Base-by-base conservation (phyloP, 2,797 vertebrate genomes). In the Meda fulgida region DNA sequence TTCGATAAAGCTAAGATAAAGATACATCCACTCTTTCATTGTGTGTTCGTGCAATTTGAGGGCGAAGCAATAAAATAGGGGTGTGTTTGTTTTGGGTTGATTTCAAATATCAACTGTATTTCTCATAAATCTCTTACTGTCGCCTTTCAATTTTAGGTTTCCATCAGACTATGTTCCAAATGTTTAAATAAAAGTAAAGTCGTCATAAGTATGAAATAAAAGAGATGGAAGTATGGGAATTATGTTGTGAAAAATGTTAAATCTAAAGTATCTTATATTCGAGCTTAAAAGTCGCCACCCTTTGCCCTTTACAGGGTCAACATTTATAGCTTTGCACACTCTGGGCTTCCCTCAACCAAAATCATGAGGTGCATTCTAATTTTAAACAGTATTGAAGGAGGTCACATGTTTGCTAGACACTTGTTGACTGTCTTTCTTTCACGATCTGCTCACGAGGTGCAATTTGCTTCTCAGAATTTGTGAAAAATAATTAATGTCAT, bases 271-370 rank as follows among this genome's bases (percentile, higher is more conserved):
- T 21, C 10, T 11, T 51, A 48, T 76, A 55, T 76, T 58, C n/a
- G 4, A 77, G 34, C 7, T 58, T 58, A 26, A 58, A 76, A n/a
- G 21, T 38, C 7, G 0, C 21, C 31, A 76, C 51, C 31, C 21
- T 36, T 76, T 55, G 73, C 7, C 21, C 31, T 76, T 76, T 76
- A n/a, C 48, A 53, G 29, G 48, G 72, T 31, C 53, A 55, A 31
- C 53, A 36, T 77, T 58, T 58, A 38, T 23, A 77, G 51, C 7
- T 76, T 9, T 75, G 72, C 31, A 76, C 21, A 5, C 73, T 58
- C 75, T 58, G 75, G 51, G 34, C 34, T 58, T 77, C 34, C 34
- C 75, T 77, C 23, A 58, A n/a, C 34, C 75, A 38, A 77, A 77
- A 26, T 58, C 73, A 76, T 58, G 73, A 58, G 34, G 34, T 1